A percentile compares a stretch with the other conserved stretches of the same genome.
Evolutionary conservation across 2,888 invertebrate genomes (phyloP).

Genomic region (Sericinus montela): DNA sequence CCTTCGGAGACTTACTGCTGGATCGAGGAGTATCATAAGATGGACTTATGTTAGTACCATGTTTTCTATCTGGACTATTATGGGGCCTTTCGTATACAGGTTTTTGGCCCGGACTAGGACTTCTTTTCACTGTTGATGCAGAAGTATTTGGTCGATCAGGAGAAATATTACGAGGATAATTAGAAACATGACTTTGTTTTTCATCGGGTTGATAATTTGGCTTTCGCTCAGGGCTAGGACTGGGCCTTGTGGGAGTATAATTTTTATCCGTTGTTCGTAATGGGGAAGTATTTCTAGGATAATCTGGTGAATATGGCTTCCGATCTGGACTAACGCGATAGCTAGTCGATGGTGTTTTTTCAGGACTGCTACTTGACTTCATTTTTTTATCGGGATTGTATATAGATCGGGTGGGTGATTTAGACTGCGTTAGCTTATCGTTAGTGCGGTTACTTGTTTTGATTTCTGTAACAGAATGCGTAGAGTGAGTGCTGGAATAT

Average conservation of each 20-base stretch:
- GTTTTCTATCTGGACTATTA: constrained; percentile 28
- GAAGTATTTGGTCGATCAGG: constrained; percentile 21
- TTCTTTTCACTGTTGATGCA: constrained; percentile 9
- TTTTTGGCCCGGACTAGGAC: constrained; percentile 31
- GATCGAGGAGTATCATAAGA: background rate
- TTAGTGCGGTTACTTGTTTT: constrained; percentile 45
- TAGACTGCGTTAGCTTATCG: constrained; percentile 40
- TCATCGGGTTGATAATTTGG: constrained; percentile 22
- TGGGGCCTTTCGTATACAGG: constrained; percentile 45
- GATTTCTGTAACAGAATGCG: constrained; percentile 43
- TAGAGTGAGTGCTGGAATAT: constrained; percentile 47
- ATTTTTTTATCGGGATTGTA: constrained; percentile 49
- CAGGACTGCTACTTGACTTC: constrained; percentile 51
- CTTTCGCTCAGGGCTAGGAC: constrained; percentile 31
- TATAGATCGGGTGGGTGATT: constrained; percentile 41
- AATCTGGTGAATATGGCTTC: constrained; percentile 22
- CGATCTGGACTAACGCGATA: constrained; percentile 41
- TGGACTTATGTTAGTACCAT: background rate
- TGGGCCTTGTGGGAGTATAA: constrained; percentile 26
- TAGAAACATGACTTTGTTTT: constrained; percentile 18
- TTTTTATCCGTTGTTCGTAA: constrained; percentile 21
- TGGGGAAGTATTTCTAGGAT: constrained; percentile 26
- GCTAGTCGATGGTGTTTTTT: constrained; percentile 40
- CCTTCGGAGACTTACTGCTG: background rate
- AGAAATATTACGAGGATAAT: constrained; percentile 25